Conservation (phyloP, 2,888 invertebrate genomes). For the Leptarthrus brevirostris region DNA sequence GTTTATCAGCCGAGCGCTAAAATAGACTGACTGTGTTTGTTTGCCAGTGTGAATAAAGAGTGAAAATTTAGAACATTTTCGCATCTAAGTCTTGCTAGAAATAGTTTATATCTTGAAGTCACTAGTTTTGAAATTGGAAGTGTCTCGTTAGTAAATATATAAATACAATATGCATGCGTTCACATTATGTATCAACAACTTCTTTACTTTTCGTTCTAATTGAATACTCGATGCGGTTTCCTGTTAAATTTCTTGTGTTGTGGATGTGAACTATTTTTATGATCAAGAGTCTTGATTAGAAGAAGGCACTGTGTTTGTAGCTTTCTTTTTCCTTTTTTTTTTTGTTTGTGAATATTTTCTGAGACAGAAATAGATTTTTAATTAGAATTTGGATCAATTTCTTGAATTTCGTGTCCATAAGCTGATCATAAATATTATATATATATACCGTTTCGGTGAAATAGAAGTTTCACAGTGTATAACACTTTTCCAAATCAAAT, state of each 20-base stretch:
- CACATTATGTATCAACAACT: not conserved
- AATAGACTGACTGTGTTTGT: constrained; percentile 19
- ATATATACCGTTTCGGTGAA: too few species aligned
- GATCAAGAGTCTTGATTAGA: not conserved
- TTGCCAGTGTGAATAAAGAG: constrained; percentile 37
- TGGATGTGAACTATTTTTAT: not conserved
- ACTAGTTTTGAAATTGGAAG: not conserved
- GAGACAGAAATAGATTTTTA: not conserved
- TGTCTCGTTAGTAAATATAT: not conserved
- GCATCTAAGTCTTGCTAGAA: constrained; percentile 38
- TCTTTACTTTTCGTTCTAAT: not conserved
- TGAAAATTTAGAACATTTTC: constrained; percentile 38
- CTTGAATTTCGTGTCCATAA: not conserved
- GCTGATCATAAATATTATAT: too few species aligned
- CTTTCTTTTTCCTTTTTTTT: not conserved
- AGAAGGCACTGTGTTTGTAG: not conserved
- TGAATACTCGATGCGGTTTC: not conserved
- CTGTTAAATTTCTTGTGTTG: not conserved
- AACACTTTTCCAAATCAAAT: too few species aligned
- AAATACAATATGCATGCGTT: not conserved
- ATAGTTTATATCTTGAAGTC: constrained; percentile 10
- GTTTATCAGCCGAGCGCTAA: constrained; percentile 28
- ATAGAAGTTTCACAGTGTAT: too few species aligned
- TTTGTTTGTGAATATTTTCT: not conserved
- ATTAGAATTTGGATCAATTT: not conserved